Percentiles rank a stretch among this genome's conserved stretches.
Conservation (phyloP, 2,888 invertebrate genomes). For the Drosophila diplacantha region DNA sequence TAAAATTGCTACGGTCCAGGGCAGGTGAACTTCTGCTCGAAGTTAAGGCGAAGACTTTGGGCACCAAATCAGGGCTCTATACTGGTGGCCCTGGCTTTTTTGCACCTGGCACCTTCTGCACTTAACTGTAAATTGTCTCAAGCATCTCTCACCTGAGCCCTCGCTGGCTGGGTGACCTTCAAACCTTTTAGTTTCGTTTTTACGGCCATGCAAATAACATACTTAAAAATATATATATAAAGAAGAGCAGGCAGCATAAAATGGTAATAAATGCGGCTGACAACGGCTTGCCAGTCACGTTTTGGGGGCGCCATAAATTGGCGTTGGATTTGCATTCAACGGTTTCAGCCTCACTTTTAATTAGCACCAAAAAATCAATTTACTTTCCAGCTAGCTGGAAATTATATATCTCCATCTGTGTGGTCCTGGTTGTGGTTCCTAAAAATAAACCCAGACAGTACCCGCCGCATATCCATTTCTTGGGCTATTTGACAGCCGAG, state of each 20-base stretch:
- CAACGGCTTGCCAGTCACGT: conserved; percentile 64
- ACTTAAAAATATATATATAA: conserved; percentile 10
- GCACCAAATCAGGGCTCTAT: conserved; percentile 18
- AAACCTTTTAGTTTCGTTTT: conserved; percentile 45
- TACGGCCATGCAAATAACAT: conserved; percentile 30
- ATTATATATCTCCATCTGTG: background rate
- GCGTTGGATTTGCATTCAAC: conserved; percentile 63
- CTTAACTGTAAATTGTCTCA: conserved; percentile 56
- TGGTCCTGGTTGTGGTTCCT: conserved; percentile 22
- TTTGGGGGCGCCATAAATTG: conserved; percentile 70
- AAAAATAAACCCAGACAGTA: conserved; percentile 35
- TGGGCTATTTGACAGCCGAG: conserved; percentile 40
- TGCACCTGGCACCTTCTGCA: conserved; percentile 31
- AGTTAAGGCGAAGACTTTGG: conserved; percentile 53
- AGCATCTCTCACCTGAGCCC: conserved; percentile 34
- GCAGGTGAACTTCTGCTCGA: conserved; percentile 35
- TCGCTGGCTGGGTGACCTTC: conserved; percentile 57
- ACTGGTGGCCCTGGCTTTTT: conserved; percentile 25
- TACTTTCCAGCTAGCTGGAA: background rate
- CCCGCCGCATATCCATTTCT: conserved; percentile 30
- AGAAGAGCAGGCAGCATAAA: conserved; percentile 25
- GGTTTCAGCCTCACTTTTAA: conserved; percentile 51
- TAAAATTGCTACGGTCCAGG: conserved; percentile 48
- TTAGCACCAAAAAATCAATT: conserved; percentile 37
- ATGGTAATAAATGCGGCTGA: conserved; percentile 29